These are phyloP conservation scores for Limnephilus marmoratus DNA, from an alignment of 2,888 invertebrate genomes.

Conservation along the genomic window DNA sequence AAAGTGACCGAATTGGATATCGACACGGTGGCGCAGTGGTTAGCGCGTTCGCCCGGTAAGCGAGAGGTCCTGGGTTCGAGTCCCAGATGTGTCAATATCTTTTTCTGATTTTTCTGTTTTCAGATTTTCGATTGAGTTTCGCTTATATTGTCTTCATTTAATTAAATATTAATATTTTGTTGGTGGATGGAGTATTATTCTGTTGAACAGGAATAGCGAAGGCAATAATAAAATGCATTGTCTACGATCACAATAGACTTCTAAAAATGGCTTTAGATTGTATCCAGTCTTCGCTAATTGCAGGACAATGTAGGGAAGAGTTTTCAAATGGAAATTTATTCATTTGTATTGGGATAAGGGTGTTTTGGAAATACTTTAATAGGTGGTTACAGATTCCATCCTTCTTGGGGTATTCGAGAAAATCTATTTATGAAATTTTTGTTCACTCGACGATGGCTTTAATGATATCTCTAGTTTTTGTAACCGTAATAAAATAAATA, in stretches of 20 bases:
- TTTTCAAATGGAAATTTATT: background rate
- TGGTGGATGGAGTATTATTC: background rate
- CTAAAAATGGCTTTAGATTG: background rate
- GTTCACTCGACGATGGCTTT: too few species aligned
- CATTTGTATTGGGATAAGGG: background rate
- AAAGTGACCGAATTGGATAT: too few species aligned
- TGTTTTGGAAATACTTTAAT: background rate
- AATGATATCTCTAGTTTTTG: too few species aligned
- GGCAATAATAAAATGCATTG: background rate
- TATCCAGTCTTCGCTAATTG: background rate
- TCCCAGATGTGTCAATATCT: too few species aligned
- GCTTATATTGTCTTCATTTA: too few species aligned
- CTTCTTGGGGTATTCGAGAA: background rate
- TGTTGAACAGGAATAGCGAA: background rate
- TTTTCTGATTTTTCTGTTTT: too few species aligned
- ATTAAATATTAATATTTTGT: background rate
- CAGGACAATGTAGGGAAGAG: background rate
- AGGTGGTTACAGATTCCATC: background rate
- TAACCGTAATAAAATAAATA: too few species aligned
- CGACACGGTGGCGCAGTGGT: too few species aligned
- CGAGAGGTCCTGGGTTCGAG: too few species aligned
- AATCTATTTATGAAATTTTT: background rate
- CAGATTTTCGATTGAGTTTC: too few species aligned
- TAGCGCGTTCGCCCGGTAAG: too few species aligned
- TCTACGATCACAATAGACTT: background rate